phyloP scores from a whole-genome alignment of 1,140 invertebrate genomes.

The Drosophila pallidifrons region DNA sequence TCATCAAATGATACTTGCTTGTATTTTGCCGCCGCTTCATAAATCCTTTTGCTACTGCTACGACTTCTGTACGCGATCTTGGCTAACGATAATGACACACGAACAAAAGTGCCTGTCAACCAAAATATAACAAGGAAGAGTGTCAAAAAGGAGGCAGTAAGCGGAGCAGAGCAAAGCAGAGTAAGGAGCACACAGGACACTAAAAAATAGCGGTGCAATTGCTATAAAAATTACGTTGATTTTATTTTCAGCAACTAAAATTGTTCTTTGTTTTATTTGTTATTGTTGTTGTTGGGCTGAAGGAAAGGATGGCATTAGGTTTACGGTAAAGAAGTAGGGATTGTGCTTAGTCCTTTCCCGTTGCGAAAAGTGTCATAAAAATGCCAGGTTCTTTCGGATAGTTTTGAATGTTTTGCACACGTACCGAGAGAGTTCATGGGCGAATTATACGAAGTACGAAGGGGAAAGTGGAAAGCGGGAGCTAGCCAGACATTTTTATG shows the following conservation, averaged over 20 bases:
- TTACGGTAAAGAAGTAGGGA: constrained; percentile 17
- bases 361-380: constrained; percentile 77
- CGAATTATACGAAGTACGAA: background rate
- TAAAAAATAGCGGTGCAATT: constrained; percentile 65
- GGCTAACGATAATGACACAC: constrained; percentile 72
- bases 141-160: constrained; percentile 67
- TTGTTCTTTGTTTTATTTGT: constrained; percentile 46
- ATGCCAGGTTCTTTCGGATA: constrained; percentile 52
- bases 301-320: constrained; percentile 42
- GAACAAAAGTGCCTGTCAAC: constrained; percentile 75
- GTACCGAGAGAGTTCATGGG: constrained; percentile 26
- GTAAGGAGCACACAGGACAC: constrained; percentile 14
- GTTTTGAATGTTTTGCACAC: constrained; percentile 68
- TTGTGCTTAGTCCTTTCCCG: constrained; percentile 33
- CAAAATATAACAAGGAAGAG: constrained; percentile 55
- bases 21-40: constrained; percentile 54
- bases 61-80: constrained; percentile 29
- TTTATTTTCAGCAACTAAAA: constrained; percentile 76
- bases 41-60: constrained; percentile 44
- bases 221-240: constrained; percentile 78
- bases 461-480: constrained; percentile 21
- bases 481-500: constrained; percentile 69
- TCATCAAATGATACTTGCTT: constrained; percentile 35
- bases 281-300: constrained; percentile 36
- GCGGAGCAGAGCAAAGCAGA: constrained; percentile 18